Evolutionary conservation across 2,113 vertebrate species (phyloP).

Genomic region (Micronycteris hirsuta): DNA sequence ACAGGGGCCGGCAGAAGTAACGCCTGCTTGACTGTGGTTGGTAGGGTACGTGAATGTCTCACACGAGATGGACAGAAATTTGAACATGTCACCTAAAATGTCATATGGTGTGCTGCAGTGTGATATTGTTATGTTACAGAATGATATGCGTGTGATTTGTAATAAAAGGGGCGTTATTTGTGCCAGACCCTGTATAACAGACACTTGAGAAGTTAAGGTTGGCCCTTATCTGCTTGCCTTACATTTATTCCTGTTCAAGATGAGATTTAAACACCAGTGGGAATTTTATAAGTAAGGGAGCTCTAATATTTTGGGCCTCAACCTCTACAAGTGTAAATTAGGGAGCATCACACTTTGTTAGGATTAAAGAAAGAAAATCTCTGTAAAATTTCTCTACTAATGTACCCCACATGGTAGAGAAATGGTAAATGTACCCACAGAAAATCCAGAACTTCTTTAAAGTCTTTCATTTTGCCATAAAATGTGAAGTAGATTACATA

Average conservation of each 20-base stretch:
- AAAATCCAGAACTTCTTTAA: constrained; percentile 26
- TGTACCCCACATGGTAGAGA: neutral
- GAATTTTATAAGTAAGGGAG: constrained; percentile 33
- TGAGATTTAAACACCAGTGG: constrained; percentile 37
- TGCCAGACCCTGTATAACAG: neutral
- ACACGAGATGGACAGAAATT: too few relatives aligned
- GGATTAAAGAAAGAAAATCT: constrained; percentile 17
- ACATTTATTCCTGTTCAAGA: constrained; percentile 32
- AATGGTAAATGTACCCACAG: neutral
- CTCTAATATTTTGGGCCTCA: neutral
- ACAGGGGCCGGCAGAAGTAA: too few relatives aligned
- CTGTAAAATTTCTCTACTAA: constrained; percentile 29
- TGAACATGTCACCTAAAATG: too few relatives aligned
- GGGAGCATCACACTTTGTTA: constrained; percentile 26
- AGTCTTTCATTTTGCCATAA: constrained; percentile 2
- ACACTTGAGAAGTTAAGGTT: constrained; percentile 19
- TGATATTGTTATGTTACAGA: too few relatives aligned
- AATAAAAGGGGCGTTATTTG: too few relatives aligned
- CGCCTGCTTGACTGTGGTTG: too few relatives aligned
- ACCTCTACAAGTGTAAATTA: constrained; percentile 11
- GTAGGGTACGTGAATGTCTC: too few relatives aligned
- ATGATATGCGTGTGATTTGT: too few relatives aligned
- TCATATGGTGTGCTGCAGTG: too few relatives aligned
- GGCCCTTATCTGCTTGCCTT: constrained; percentile 29
- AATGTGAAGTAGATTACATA: constrained; percentile 13